These are phyloP conservation scores for Polyploca ridens DNA, from an alignment of 2,888 invertebrate species.

Conservation along the genomic window DNA sequence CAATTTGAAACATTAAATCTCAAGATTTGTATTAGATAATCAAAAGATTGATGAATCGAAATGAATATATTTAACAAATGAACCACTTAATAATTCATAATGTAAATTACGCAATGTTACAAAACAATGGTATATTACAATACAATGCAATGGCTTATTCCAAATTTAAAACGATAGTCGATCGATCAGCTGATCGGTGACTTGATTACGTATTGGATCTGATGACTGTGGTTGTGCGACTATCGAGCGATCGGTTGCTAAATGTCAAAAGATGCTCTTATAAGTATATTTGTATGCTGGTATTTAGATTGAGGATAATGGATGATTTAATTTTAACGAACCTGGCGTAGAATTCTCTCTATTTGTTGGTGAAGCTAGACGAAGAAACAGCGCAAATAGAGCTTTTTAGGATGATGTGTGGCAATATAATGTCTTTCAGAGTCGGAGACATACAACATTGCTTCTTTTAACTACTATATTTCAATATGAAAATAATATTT, in stretches of 20 bases:
- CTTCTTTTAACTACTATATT: too few species aligned
- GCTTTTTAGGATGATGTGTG: too few species aligned
- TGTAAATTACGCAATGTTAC: conserved; percentile 24
- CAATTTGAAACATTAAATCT: background rate
- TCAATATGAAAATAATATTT: too few species aligned
- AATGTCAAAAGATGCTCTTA: background rate
- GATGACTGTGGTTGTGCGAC: background rate
- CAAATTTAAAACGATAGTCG: background rate
- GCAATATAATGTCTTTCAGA: background rate
- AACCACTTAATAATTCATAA: conserved; percentile 26
- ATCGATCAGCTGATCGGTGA: conserved; percentile 11
- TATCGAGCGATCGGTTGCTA: background rate
- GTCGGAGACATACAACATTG: too few species aligned
- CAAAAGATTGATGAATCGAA: conserved; percentile 5
- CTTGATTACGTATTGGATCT: background rate
- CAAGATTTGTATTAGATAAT: background rate
- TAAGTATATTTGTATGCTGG: too few species aligned
- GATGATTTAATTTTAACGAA: too few species aligned
- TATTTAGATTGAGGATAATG: too few species aligned
- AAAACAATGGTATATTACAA: conserved; percentile 15
- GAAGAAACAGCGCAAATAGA: too few species aligned
- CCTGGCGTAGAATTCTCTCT: too few species aligned
- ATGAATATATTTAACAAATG: conserved; percentile 16
- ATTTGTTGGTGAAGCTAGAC: too few species aligned
- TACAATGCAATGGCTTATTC: conserved; percentile 20